Evolutionary conservation across 2,888 invertebrate species (phyloP), one percentile per base, ranked within the genome.

Genomic region (Ischnus inquisitorius): DNA sequence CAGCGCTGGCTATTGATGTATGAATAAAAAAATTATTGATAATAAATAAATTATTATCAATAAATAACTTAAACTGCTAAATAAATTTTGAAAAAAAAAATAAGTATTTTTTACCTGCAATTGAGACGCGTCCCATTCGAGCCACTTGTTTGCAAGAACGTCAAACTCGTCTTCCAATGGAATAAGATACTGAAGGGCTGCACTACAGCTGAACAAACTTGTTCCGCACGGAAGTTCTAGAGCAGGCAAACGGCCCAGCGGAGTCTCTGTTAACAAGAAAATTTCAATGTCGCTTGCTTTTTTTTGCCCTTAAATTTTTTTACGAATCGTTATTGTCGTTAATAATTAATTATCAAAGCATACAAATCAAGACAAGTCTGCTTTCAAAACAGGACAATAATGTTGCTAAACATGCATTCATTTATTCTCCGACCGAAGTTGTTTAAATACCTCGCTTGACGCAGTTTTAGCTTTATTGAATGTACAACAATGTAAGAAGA

Each of bases 151-250:
- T 46, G 90, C 90, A 28, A 84, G 19, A 86, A 91, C 81, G 68
- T 88, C 88, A 16, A 87, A 84, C 68, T 92, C 90, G 72, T 93
- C 93, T 28, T 94, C 89, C 87, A 93, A 94, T 1, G 95, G 95
- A 79, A 96, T 94, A 67, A 97, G 92, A 91, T 96, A 96, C 90
- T 95, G 95, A 16, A 96, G 94, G 0, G 96, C 96, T 0, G 97
- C 96, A 93, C 96, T 96, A 75, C 96, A 95, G 60, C 97, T 96
- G 93, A 97, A 97, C 89, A 97, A 93, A 65, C 93, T 94, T 19
- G 95, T 90, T 54, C 95, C 95, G 71, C 95, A 95, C 65, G 95
- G 95, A 51, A 96, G 93, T 89, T 95, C 95, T 67, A 97, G 93
- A 68, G 95, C 94, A 0, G 97, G 97, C 85, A 97, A 94, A 82